These are phyloP conservation scores for Hemicentrotus pulcherrimus DNA, from an alignment of 35 echinoderm and acorn worm species.

Conservation along the genomic window DNA sequence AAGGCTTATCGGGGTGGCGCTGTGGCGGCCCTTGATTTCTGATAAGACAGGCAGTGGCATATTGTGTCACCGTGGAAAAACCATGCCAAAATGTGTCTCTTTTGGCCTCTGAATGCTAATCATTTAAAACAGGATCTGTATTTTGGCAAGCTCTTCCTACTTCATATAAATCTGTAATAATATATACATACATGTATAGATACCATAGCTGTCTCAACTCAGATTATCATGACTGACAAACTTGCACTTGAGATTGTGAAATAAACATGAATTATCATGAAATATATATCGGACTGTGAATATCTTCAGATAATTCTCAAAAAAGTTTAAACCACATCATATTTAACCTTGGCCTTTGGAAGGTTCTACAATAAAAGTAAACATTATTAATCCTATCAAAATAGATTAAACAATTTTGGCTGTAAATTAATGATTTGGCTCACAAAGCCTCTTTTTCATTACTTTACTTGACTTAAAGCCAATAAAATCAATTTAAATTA, in stretches of 20 bases:
- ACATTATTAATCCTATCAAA: too few species aligned
- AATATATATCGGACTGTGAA: not conserved
- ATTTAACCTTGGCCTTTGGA: not conserved
- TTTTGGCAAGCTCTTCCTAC: not conserved
- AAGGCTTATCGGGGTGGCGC: constrained; percentile 25
- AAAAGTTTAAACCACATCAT: not conserved
- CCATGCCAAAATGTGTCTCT: constrained; percentile 9
- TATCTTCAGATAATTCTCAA: not conserved
- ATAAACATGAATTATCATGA: not conserved
- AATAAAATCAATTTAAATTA: too few species aligned
- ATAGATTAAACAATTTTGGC: too few species aligned
- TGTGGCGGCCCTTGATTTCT: constrained; percentile 29
- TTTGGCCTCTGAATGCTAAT: not conserved
- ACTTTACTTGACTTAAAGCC: too few species aligned
- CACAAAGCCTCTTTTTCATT: too few species aligned
- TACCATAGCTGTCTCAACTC: not conserved
- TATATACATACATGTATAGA: not conserved
- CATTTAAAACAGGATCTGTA: constrained; percentile 12
- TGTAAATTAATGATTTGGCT: too few species aligned
- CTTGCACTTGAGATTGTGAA: not conserved
- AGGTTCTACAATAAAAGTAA: too few species aligned
- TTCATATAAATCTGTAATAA: not conserved
- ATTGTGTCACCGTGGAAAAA: not conserved
- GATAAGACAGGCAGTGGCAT: constrained; percentile 18
- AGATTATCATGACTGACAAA: not conserved